phyloP scores from a whole-genome alignment of 1,140 invertebrate genomes.

The Drosophila sp. region DNA sequence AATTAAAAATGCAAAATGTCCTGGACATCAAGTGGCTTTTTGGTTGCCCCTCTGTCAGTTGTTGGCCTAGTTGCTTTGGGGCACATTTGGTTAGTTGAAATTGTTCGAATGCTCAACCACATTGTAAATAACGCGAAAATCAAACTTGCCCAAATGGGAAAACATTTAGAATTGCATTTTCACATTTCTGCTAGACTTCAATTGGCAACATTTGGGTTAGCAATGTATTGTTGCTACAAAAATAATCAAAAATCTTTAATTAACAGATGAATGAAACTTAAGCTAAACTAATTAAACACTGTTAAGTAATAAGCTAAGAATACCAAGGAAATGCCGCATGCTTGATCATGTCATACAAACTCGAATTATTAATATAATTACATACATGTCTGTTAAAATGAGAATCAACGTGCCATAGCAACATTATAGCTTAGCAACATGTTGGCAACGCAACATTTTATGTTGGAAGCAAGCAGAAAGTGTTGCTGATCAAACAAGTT shows the following conservation, averaged over 20 bases:
- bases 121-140: slow-evolving; percentile 44
- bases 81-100: slow-evolving; percentile 14
- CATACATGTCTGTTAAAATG: too few relatives aligned
- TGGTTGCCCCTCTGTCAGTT: background rate
- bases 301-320: too few relatives aligned
- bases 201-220: too few relatives aligned
- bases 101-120: slow-evolving; percentile 27
- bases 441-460: background rate
- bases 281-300: too few relatives aligned
- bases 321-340: too few relatives aligned
- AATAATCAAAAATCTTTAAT: too few relatives aligned
- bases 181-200: too few relatives aligned
- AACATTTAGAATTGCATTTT: slow-evolving; percentile 2
- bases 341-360: too few relatives aligned
- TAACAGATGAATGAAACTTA: too few relatives aligned
- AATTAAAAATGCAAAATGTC: slow-evolving; percentile 55
- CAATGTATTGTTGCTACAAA: too few relatives aligned
- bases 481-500: slow-evolving; percentile 57
- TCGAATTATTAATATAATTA: too few relatives aligned
- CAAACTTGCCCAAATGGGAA: background rate
- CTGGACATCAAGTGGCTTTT: slow-evolving; percentile 35
- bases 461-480: background rate
- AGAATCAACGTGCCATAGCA: slow-evolving; percentile 1
- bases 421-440: slow-evolving; percentile 31
- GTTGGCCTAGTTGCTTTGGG: background rate